Evolutionary conservation across 2,888 invertebrate species (phyloP).

Genomic region (Lasioglossum marginatum): DNA sequence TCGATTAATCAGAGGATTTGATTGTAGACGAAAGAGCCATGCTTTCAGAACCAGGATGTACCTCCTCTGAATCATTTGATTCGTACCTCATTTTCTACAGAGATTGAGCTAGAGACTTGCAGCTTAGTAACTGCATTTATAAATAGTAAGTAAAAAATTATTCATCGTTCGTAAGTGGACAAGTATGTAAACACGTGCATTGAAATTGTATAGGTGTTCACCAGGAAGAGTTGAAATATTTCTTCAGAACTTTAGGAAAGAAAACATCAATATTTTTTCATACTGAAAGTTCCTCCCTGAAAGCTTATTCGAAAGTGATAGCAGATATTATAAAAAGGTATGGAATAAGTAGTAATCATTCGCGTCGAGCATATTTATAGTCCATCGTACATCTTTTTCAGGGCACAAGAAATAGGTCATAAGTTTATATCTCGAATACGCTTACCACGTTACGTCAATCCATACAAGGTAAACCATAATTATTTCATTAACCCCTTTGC

Average conservation of each 20-base stretch:
- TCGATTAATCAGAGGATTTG: background rate
- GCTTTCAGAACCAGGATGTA: slow-evolving; percentile 81
- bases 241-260: slow-evolving; percentile 89
- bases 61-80: slow-evolving; percentile 85
- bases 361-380: background rate
- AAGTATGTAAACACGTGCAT: slow-evolving; percentile 85
- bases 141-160: slow-evolving; percentile 85
- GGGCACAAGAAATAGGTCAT: slow-evolving; percentile 83
- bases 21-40: slow-evolving; percentile 75
- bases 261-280: slow-evolving; percentile 88
- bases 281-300: slow-evolving; percentile 87
- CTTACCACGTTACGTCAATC: slow-evolving; percentile 89
- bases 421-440: slow-evolving; percentile 85
- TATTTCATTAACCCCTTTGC: background rate
- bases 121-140: slow-evolving; percentile 89
- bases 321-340: slow-evolving; percentile 88
- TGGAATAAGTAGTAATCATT: background rate
- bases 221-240: slow-evolving; percentile 89
- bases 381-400: slow-evolving; percentile 60
- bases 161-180: background rate
- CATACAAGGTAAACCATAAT: slow-evolving; percentile 85
- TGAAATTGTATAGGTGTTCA: slow-evolving; percentile 82
- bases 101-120: slow-evolving; percentile 88
- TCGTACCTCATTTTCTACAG: slow-evolving; percentile 87
- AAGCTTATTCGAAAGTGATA: slow-evolving; percentile 88